Base-by-base conservation (phyloP, 1,140 invertebrate species). In the Paraescarpia echinospica region DNA sequence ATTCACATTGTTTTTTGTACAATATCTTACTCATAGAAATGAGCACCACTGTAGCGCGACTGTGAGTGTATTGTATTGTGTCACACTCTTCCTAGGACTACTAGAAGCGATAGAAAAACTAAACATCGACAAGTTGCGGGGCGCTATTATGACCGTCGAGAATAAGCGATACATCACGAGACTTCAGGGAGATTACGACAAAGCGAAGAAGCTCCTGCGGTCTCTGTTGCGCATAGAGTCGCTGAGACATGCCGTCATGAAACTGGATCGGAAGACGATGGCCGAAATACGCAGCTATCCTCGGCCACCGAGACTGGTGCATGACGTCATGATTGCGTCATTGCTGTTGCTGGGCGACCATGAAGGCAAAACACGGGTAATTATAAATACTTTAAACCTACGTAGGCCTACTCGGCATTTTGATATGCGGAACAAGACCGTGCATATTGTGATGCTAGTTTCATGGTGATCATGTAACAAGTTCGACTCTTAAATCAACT, bases 261-360 rank as follows among this genome's bases (percentile, higher is more conserved):
- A 91, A 12, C 14, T 91, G 91, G 91, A 91, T 33, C 6, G 12
- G 33, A 41, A n/a, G 33, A 34, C 35, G 8, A 34, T 91, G 33
- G 91, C 91, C 14, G 91, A 91, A 41, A 91, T 91, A 33, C 34
- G 41, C 31, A 35, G 34, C 31, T 91, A 91, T 1, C 18, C 34
- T 35, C 33, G 34, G 8, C 91, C 91, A 34, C 91, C 91, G n/a
- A 48, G 14, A 33, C 34, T n/a, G 33, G 91, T 91, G 33, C 91
- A 91, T 31, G 41, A 34, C 31, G 91, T 91, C 91, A 91, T 91
- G 91, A 33, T 8, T 18, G 91, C 91, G 34, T 34, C 33, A 9
- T 41, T 91, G 33, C n/a, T 91, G 41, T 33, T 91, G 34, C 41
- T 91, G 9, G 91, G 91, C 14, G 91, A 91, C 12, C 91, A 34